Base-by-base conservation (phyloP, 2,797 vertebrate species). In the Leuciscus waleckii region DNA sequence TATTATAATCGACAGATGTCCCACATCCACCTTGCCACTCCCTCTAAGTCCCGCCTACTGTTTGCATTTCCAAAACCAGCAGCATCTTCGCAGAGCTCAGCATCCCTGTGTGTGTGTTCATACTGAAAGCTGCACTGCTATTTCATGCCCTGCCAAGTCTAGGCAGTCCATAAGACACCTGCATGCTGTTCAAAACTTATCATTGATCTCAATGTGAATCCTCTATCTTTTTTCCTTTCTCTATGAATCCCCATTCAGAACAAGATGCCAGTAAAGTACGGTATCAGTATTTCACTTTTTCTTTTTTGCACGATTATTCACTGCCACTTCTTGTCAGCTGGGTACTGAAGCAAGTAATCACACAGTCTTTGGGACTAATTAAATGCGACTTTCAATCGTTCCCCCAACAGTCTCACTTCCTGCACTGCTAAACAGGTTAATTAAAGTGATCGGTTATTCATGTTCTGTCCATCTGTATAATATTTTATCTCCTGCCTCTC, bases 351-450 rank as follows among this genome's bases (percentile, higher is more conserved):
- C 70, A 51, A 63, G 29, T 78, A 81, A 87, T 81, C 41, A 76
- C 83, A 84, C 68, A 37, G 39, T 79, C 65, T 14, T 39, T 73
- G 16, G 21, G 35, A 87, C 56, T 77, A 83, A 81, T 87, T 78
- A 81, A 78, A 79, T 54, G 17, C 0, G n/a, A 81, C 68, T 73
- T 71, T 74, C 51, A 23, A 77, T 82, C 68, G 65, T 79, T 69
- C 39, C 49, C 41, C 32, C 35, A 79, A 75, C 68, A 79, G 58
- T 32, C 32, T 69, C 75, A 81, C 54, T 49, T 71, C 51, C 37
- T 61, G 87, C 87, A 82, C 81, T 70, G 79, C 84, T 85, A 85
- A 86, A 86, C 82, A 71, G 54, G 51, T 86, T 79, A 83, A 83
- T 83, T 67, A 68, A 85, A 85, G 39, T 23, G 32, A 80, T 63